These are phyloP conservation scores for Coracias cyanogaster DNA, from an alignment of 2,797 vertebrate species.

Conservation along the genomic window DNA sequence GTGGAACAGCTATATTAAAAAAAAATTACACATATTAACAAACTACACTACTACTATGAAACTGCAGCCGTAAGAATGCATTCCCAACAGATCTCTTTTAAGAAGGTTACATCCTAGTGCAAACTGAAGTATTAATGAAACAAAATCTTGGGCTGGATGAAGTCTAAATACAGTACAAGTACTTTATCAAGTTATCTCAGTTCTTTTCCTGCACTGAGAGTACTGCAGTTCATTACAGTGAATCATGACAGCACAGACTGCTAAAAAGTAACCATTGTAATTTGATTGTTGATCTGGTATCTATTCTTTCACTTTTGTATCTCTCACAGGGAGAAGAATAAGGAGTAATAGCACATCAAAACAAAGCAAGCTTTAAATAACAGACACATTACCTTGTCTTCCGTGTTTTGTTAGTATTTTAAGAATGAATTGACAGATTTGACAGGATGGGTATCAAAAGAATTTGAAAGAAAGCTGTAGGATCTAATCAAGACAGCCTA, in stretches of 20 bases:
- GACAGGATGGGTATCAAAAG: slow-evolving; percentile 19
- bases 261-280: neutral
- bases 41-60: neutral
- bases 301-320: slow-evolving; percentile 13
- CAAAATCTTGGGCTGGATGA: neutral
- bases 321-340: slow-evolving; percentile 22
- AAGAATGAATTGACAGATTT: slow-evolving; percentile 31
- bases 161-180: neutral
- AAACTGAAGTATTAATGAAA: neutral
- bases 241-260: neutral
- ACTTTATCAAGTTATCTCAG: slow-evolving; percentile 34
- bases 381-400: neutral
- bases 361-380: slow-evolving; percentile 20
- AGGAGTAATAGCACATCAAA: slow-evolving; percentile 36
- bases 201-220: neutral
- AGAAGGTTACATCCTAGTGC: neutral
- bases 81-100: neutral
- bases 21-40: neutral
- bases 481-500: slow-evolving; percentile 5
- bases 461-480: slow-evolving; percentile 4
- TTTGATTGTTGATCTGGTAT: slow-evolving; percentile 41
- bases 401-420: neutral
- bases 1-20: neutral
- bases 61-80: neutral
- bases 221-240: neutral